These are phyloP conservation scores for Streptopelia turtur DNA, from an alignment of 2,797 vertebrate genomes.

Conservation along the genomic window DNA sequence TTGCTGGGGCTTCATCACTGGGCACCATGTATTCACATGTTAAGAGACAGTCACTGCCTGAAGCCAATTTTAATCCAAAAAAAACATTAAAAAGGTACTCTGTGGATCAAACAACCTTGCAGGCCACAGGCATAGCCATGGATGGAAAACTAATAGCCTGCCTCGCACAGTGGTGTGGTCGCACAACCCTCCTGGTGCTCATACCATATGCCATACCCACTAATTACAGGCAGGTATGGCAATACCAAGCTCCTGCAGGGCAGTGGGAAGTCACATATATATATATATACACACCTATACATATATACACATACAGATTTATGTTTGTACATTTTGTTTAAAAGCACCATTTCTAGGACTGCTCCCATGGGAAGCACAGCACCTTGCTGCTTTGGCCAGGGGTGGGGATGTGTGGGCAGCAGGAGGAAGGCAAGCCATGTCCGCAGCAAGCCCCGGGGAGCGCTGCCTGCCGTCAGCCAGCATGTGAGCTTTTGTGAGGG, in stretches of 20 bases:
- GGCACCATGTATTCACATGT: accelerated
- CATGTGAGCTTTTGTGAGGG: not conserved
- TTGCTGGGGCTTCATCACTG: not conserved
- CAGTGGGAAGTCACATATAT: not conserved
- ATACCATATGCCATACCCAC: not conserved
- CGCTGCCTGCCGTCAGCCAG: not conserved
- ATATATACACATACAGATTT: not conserved
- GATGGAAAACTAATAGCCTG: not conserved
- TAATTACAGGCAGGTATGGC: accelerated
- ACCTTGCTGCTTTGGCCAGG: not conserved
- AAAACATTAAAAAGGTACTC: not conserved
- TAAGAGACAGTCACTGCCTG: not conserved
- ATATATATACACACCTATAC: not conserved
- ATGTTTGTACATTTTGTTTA: not conserved
- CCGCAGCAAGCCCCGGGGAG: not conserved
- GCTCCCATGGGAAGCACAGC: not conserved
- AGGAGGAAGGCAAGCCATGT: not conserved
- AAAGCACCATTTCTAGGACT: not conserved
- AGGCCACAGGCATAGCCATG: not conserved
- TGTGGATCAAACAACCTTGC: not conserved
- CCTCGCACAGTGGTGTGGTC: not conserved
- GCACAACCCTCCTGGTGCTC: not conserved
- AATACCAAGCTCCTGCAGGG: not conserved
- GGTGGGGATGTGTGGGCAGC: not conserved
- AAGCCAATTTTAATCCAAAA: not conserved